Evolutionary conservation across 2,888 invertebrate genomes (phyloP).

Genomic region (Dynastes hyllus): DNA sequence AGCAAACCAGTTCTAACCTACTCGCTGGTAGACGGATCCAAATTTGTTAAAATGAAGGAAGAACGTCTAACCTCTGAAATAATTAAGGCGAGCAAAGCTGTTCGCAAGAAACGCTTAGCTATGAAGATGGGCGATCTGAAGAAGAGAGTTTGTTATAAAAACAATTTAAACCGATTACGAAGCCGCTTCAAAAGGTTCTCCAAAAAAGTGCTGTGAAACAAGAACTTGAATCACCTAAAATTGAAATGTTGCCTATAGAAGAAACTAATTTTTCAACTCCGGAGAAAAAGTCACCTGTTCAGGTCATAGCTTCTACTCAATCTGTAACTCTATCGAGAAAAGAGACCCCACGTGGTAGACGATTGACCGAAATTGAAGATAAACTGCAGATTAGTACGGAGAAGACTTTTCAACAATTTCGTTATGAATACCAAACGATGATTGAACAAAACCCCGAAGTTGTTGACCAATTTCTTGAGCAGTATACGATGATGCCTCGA

Average conservation of each 20-base stretch:
- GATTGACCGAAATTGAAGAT: background rate
- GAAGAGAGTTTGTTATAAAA: too few species aligned
- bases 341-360: too few species aligned
- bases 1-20: too few species aligned
- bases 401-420: background rate
- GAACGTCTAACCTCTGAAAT: too few species aligned
- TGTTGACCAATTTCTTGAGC: background rate
- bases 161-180: too few species aligned
- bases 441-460: background rate
- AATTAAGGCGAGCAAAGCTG: too few species aligned
- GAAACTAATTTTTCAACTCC: background rate
- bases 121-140: too few species aligned
- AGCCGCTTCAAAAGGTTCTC: too few species aligned
- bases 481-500: background rate
- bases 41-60: too few species aligned
- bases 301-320: background rate
- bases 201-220: too few species aligned
- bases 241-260: background rate
- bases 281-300: background rate
- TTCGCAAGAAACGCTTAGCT: too few species aligned
- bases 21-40: too few species aligned
- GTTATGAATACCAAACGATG: slow-evolving; percentile 8
- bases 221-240: background rate
- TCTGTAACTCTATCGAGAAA: background rate
- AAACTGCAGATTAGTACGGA: background rate